Conservation (phyloP, 2,797 vertebrate species). For the Gadopsis marmoratus region DNA sequence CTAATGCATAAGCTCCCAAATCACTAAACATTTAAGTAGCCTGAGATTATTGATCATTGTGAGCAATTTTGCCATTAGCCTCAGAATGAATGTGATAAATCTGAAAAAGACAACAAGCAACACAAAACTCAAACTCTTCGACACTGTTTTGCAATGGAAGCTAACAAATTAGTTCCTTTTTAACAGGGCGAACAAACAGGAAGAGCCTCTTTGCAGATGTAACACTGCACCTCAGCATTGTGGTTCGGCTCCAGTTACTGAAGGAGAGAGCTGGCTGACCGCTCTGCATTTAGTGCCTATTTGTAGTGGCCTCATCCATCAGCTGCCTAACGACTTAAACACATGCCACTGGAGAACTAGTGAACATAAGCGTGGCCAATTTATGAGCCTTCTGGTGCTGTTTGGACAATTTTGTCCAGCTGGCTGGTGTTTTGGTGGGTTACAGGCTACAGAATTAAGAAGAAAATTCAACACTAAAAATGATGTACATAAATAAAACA, state of each 20-base stretch:
- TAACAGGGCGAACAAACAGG: slow-evolving; percentile 37
- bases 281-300: slow-evolving; percentile 81
- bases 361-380: slow-evolving; percentile 18
- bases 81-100: background rate
- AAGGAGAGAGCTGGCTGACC: slow-evolving; percentile 52
- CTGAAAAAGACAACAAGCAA: background rate
- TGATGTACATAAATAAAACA: background rate
- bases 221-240: slow-evolving; percentile 70
- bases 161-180: slow-evolving; percentile 13
- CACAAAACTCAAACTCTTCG: background rate
- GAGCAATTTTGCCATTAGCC: background rate
- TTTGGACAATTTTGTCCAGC: background rate
- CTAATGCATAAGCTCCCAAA: background rate
- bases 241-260: slow-evolving; percentile 78
- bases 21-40: background rate
- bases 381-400: slow-evolving; percentile 23
- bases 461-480: background rate
- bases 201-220: slow-evolving; percentile 55
- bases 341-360: slow-evolving; percentile 60
- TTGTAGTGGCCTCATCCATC: slow-evolving; percentile 81
- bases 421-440: background rate
- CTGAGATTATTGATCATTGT: background rate
- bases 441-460: background rate
- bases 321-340: slow-evolving; percentile 77
- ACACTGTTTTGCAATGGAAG: background rate